Evolutionary conservation across 2,113 vertebrate genomes (phyloP).

Genomic region (Condylura cristata): DNA sequence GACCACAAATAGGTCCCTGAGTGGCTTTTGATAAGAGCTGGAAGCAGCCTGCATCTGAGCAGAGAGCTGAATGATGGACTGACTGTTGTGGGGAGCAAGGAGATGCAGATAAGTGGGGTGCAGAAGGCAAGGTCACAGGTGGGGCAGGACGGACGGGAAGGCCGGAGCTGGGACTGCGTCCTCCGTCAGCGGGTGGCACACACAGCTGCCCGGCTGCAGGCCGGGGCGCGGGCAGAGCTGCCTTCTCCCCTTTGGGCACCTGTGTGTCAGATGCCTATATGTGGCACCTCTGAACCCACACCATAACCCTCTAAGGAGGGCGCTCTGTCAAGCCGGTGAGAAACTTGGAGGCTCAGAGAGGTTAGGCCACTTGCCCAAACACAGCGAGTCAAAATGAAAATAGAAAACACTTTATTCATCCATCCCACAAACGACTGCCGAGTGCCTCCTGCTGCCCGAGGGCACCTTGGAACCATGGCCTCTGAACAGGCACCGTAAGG

Average conservation of each 20-base stretch:
- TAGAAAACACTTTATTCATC: not conserved
- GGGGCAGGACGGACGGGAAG: not conserved
- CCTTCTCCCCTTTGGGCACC: not conserved
- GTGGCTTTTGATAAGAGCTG: not conserved
- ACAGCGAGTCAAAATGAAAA: not conserved
- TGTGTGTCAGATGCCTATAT: fast-evolving
- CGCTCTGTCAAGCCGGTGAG: not conserved
- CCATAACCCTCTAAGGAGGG: not conserved
- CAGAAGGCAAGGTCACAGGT: not conserved
- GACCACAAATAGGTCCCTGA: not conserved
- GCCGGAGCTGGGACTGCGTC: fast-evolving
- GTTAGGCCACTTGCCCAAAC: not conserved
- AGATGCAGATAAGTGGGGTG: not conserved
- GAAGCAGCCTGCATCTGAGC: not conserved
- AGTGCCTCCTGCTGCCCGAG: fast-evolving
- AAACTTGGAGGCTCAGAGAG: not conserved
- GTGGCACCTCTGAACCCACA: not conserved
- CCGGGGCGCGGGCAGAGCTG: not conserved
- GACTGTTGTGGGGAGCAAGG: not conserved
- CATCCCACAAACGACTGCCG: not conserved
- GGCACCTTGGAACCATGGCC: not conserved
- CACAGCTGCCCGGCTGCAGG: not conserved
- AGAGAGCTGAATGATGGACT: not conserved
- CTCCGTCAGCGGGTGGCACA: not conserved
- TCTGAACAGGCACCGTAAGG: not conserved